Base-by-base conservation (phyloP, 2,888 invertebrate species). In the Drosophila pegasa region DNA sequence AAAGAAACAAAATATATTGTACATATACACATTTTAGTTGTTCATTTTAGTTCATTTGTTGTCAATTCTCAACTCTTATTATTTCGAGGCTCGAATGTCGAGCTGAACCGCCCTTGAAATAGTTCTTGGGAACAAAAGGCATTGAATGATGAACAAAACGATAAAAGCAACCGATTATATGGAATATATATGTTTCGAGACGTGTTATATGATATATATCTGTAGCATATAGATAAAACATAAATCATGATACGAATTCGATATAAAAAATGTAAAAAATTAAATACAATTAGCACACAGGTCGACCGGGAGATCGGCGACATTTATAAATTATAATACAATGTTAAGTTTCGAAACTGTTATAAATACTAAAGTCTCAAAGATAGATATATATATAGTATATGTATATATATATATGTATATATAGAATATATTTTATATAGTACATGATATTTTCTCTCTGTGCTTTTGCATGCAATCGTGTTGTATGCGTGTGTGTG, bases 1-100 rank as follows among this genome's bases (percentile, higher is more conserved):
- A 86, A 84, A 89, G 85, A 90, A 83, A 90, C 80, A 86, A 87
- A 87, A 85, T 80, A 82, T 87, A 87, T 88, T 89, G 61, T 87
- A 83, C 82, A 83, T 75, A 66, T 75, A 78, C 75, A 66, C 75
- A 66, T 81, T 77, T 59, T 68, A 63, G 69, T 58, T 71, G 75
- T 66, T 54, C 55, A 41, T 66, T 78, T 74, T 77, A 51, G 54
- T 69, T 51, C 45, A 71, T 57, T 64, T 18, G 38, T 37, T 41
- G n/a, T 38, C 10, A 3, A 8, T 16, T 71, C 25, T 27, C 16
- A 27, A 16, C 12, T 59, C 55, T 20, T 38, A 18, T 27, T 51
- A n/a, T 57, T 55, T 43, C 16, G 14, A 37, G 54, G 59, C 67
- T 38, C 33, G 55, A 29, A 55, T 60, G 20, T 50, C 43, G 73